Evolutionary conservation across 2,113 vertebrate species (phyloP).

Genomic region (Clupea harengus): DNA sequence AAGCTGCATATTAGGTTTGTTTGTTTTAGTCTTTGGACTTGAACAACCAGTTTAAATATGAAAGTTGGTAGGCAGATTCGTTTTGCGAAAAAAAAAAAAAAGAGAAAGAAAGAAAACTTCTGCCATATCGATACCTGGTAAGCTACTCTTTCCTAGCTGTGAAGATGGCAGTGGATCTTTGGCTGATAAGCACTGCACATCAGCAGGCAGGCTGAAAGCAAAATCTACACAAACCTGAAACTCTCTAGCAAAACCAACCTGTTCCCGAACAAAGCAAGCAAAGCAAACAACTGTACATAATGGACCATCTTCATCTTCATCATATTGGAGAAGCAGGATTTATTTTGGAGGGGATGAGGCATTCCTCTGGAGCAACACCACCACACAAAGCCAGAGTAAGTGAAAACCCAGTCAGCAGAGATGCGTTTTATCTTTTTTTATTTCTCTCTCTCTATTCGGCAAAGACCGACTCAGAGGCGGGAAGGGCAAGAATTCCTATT

Average conservation of each 20-base stretch:
- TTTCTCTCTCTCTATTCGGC: neutral
- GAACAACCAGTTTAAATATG: neutral
- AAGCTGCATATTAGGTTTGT: neutral
- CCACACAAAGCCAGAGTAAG: neutral
- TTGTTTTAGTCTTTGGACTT: too few species aligned
- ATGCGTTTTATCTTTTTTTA: neutral
- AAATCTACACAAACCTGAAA: too few species aligned
- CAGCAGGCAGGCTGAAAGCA: too few species aligned
- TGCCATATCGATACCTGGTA: neutral
- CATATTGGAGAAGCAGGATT: neutral
- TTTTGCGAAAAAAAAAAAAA: neutral
- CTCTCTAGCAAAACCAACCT: too few species aligned
- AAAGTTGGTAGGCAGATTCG: neutral
- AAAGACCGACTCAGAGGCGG: neutral
- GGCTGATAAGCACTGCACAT: too few species aligned
- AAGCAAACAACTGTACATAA: too few species aligned
- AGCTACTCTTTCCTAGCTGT: neutral
- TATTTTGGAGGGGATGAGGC: neutral
- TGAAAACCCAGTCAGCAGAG: neutral
- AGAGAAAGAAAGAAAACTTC: neutral
- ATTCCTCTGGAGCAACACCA: neutral
- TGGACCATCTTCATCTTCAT: neutral
- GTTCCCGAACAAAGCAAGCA: too few species aligned
- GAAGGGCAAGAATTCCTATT: slow-evolving; percentile 19
- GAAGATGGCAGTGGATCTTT: neutral